Conservation (phyloP, 2,888 invertebrate species). For the Cabera pusaria region DNA sequence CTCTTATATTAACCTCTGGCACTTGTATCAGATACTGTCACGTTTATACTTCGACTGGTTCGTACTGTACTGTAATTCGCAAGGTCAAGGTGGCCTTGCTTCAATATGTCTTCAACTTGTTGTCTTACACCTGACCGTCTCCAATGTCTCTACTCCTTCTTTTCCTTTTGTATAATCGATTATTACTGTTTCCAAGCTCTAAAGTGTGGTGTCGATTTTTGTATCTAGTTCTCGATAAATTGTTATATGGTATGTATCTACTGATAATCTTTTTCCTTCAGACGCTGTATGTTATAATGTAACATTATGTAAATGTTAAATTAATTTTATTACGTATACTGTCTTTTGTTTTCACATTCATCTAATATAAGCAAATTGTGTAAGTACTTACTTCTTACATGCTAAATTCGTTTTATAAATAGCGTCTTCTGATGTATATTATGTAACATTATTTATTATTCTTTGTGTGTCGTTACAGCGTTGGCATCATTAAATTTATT, state of each 20-base stretch:
- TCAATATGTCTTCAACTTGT: constrained; percentile 10
- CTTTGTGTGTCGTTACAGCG: constrained; percentile 2
- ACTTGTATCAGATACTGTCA: constrained; percentile 9
- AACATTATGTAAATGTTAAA: constrained; percentile 23
- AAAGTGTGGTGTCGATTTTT: too few species aligned
- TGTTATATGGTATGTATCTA: too few species aligned
- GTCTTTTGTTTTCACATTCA: constrained; percentile 26
- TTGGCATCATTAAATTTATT: not conserved
- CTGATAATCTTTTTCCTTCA: too few species aligned
- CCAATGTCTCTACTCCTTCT: too few species aligned
- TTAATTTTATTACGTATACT: constrained; percentile 18
- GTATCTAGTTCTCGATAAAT: too few species aligned
- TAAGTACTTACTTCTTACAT: constrained; percentile 13
- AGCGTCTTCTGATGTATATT: constrained; percentile 2
- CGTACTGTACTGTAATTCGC: too few species aligned
- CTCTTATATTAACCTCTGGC: too few species aligned
- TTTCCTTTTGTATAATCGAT: too few species aligned
- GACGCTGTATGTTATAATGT: constrained; percentile 16
- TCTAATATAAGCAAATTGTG: constrained; percentile 18
- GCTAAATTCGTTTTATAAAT: constrained; percentile 12
- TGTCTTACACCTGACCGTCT: constrained; percentile 2
- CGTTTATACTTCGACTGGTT: constrained; percentile 5
- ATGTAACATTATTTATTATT: constrained; percentile 1
- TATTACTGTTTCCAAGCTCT: too few species aligned
- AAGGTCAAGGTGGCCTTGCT: constrained; percentile 12